Evolutionary conservation across 92 coral and sea anemone genomes (phyloP).

Genomic region (Porites lobata): DNA sequence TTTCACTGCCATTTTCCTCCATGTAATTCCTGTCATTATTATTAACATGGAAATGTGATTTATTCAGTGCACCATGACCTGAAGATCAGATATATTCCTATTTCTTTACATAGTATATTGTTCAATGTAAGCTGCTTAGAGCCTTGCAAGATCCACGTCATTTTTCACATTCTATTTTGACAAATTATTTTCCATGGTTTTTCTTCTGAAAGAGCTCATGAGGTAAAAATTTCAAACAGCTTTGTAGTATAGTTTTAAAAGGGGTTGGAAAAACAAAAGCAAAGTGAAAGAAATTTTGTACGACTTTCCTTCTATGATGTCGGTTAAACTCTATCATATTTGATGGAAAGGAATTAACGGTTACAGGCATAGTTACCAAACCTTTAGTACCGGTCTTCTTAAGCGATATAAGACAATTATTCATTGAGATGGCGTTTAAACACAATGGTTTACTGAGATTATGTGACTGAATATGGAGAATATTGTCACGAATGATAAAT

Average conservation of each 20-base stretch:
- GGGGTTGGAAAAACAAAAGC: neutral
- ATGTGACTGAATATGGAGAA: too few species aligned
- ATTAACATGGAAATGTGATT: constrained; percentile 5
- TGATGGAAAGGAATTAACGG: too few species aligned
- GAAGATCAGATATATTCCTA: constrained; percentile 15
- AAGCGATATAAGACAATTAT: too few species aligned
- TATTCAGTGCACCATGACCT: neutral
- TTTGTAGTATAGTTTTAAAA: neutral
- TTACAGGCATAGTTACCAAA: too few species aligned
- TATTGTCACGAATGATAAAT: too few species aligned
- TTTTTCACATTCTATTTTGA: constrained; percentile 25
- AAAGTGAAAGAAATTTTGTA: neutral
- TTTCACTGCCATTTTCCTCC: neutral
- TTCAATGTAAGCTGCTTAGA: constrained; percentile 19
- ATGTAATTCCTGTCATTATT: neutral
- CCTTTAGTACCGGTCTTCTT: too few species aligned
- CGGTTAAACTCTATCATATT: too few species aligned
- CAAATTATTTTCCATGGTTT: constrained; percentile 6
- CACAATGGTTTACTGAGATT: too few species aligned
- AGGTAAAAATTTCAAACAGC: neutral
- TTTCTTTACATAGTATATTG: constrained; percentile 13
- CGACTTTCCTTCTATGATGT: neutral
- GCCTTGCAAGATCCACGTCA: neutral
- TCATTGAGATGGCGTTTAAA: too few species aligned
- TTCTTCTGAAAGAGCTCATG: neutral